Base-by-base conservation (phyloP, 2,797 vertebrate genomes). In the Xiphophorus birchmanni region DNA sequence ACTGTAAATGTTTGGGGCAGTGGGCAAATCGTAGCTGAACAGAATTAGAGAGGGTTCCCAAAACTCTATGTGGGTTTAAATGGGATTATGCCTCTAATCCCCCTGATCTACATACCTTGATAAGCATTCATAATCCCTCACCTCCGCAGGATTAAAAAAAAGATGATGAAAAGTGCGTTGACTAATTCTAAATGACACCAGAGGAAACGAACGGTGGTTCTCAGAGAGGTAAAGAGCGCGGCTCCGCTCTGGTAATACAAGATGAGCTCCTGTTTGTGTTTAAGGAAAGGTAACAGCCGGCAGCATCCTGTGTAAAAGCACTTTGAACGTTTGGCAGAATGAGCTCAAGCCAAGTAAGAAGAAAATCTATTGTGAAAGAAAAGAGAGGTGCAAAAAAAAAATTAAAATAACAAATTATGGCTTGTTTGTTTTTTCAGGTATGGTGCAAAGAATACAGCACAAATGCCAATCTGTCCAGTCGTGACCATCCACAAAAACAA, bases 51-150 rank as follows among this genome's bases (percentile, higher is more conserved):
- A 90, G 80, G 89, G 88, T 77, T 94, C 87, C 88, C 86, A 87
- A 89, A 93, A 90, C 73, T 88, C 85, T 83, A 80, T 79, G 78
- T 86, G 82, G 91, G 83, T 86, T 91, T 78, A 92, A 93, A 93
- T 90, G 81, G 90, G 93, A 95, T 96, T 94, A 95, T 83, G 81
- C 75, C 63, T 58, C 76, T 93, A 93, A 95, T 93, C 94, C 92
- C 42, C 74, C 84, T 93, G 90, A 93, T 94, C 91, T 93, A 92
- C 84, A 93, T 85, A 91, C 87, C 90, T 82, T 13, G 88, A 95
- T 92, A 92, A 92, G 13, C 73, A 92, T 87, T 84, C 76, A 47
- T 92, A 94, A 95, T 93, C 92, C 90, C 76, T 93, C 86, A 93
- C 89, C 88, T 93, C 82, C 50, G 63, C 45, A 71, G 91, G 91